Conservation (phyloP, 1,140 invertebrate genomes). For the Onthophagus taurus region DNA sequence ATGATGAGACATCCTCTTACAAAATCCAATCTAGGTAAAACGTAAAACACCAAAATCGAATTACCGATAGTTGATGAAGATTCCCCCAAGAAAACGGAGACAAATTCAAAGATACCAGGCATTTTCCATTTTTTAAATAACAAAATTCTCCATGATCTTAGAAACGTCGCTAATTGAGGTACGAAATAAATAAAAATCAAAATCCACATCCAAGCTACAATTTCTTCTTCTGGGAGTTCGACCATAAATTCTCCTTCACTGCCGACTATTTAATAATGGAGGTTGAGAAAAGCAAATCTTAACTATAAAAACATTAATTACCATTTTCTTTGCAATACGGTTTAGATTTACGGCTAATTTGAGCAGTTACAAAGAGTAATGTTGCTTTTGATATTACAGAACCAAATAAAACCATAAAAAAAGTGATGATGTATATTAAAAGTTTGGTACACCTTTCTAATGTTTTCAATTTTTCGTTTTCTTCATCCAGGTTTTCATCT, state of each 20-base stretch:
- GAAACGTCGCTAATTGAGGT: slow-evolving; percentile 77
- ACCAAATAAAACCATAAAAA: slow-evolving; percentile 66
- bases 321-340: slow-evolving; percentile 73
- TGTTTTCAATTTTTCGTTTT: slow-evolving; percentile 68
- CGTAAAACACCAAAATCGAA: slow-evolving; percentile 70
- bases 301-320: slow-evolving; percentile 15
- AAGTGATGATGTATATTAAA: slow-evolving; percentile 70
- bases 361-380: slow-evolving; percentile 84
- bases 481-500: slow-evolving; percentile 76
- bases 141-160: slow-evolving; percentile 74
- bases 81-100: slow-evolving; percentile 69
- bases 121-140: slow-evolving; percentile 74
- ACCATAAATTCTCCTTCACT: slow-evolving; percentile 68
- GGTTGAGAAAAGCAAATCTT: too few relatives aligned
- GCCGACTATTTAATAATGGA: too few relatives aligned
- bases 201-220: slow-evolving; percentile 86
- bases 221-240: slow-evolving; percentile 64
- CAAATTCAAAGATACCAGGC: slow-evolving; percentile 49
- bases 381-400: slow-evolving; percentile 78
- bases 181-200: slow-evolving; percentile 73
- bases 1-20: slow-evolving; percentile 88
- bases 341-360: slow-evolving; percentile 64
- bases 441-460: slow-evolving; percentile 75
- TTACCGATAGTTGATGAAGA: slow-evolving; percentile 76
- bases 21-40: slow-evolving; percentile 86